Evolutionary conservation across 2,113 vertebrate genomes (phyloP).

Genomic region (Hyla sarda): DNA sequence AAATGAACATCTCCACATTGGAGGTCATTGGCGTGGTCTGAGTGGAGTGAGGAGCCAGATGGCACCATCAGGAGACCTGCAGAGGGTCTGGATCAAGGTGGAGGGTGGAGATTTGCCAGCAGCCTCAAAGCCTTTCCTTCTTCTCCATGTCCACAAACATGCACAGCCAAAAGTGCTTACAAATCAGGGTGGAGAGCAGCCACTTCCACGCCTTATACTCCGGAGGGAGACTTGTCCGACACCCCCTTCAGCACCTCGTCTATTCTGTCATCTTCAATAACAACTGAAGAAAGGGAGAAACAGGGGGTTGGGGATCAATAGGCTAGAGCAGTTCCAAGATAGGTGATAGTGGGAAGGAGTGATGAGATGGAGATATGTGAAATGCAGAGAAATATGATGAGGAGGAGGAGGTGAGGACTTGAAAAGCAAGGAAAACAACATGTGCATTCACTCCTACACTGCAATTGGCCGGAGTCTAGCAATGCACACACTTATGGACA

Average conservation of each 20-base stretch:
- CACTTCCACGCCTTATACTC: slow-evolving; percentile 82
- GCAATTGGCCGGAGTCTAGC: slow-evolving; percentile 37
- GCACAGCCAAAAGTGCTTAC: slow-evolving; percentile 88
- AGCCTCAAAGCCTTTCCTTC: slow-evolving; percentile 82
- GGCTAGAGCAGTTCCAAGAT: slow-evolving; percentile 9
- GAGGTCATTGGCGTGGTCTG: slow-evolving; percentile 64
- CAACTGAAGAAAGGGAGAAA: slow-evolving; percentile 81
- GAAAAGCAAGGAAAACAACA: slow-evolving; percentile 19
- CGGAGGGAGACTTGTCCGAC: slow-evolving; percentile 95
- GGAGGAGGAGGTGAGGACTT: neutral
- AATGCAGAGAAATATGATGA: neutral
- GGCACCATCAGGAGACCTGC: slow-evolving; percentile 63
- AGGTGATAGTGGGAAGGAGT: neutral
- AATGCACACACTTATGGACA: slow-evolving; percentile 38
- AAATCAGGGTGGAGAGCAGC: slow-evolving; percentile 77
- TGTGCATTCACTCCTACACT: slow-evolving; percentile 49
- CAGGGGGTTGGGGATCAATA: slow-evolving; percentile 44
- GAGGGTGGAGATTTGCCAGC: slow-evolving; percentile 85
- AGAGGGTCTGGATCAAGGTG: slow-evolving; percentile 74
- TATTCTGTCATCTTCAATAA: slow-evolving; percentile 99
- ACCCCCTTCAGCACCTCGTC: slow-evolving; percentile 98
- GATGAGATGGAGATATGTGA: slow-evolving; percentile 19
- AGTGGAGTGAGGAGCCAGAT: slow-evolving; percentile 48
- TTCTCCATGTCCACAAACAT: slow-evolving; percentile 79
- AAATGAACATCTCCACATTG: slow-evolving; percentile 76